These are phyloP conservation scores for Myrmophylax atrothorax DNA, from an alignment of 2,113 vertebrate species.

Conservation along the genomic window DNA sequence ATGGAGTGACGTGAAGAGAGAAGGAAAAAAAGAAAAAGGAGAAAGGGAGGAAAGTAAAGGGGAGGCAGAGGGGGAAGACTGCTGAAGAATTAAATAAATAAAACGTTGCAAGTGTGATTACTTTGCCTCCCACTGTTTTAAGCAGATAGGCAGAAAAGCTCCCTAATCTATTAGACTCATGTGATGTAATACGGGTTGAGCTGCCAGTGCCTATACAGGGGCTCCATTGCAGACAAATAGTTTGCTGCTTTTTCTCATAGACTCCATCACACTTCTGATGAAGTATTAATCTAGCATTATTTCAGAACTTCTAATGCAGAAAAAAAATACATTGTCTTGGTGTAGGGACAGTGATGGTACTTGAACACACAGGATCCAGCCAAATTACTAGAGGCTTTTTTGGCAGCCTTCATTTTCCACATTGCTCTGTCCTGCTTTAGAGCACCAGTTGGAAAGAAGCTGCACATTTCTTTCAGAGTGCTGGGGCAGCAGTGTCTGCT, in stretches of 20 bases:
- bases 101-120: not conserved
- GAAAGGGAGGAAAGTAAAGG: not conserved
- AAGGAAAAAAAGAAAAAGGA: not conserved
- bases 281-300: not conserved
- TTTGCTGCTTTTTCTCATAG: not conserved
- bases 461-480: not conserved
- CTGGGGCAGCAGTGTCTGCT: not conserved
- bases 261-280: not conserved
- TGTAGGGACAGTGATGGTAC: not conserved
- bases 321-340: not conserved
- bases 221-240: not conserved
- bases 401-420: not conserved
- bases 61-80: rapidly evolving
- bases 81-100: not conserved
- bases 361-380: not conserved
- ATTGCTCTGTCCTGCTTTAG: not conserved
- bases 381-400: not conserved
- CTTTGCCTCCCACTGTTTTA: not conserved
- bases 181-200: not conserved
- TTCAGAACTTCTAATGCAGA: not conserved
- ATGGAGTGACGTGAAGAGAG: not conserved
- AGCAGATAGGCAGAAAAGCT: not conserved
- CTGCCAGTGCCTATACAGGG: not conserved
- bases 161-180: not conserved
- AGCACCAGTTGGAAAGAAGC: not conserved